These are phyloP conservation scores for Tadarida brasiliensis DNA, from an alignment of 2,797 vertebrate species.

Conservation along the genomic window DNA sequence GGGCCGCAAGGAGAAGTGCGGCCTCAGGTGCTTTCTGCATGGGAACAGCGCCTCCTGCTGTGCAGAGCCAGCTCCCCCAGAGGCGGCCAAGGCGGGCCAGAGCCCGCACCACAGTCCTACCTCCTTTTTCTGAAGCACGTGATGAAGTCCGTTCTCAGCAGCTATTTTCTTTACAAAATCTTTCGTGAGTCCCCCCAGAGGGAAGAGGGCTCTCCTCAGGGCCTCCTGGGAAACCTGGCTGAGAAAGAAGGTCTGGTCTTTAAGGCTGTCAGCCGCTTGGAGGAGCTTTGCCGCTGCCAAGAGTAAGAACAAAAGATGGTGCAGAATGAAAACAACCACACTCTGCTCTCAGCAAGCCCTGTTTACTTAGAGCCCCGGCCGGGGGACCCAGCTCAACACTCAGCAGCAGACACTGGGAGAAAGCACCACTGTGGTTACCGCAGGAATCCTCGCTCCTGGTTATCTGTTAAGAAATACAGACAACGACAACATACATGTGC, in stretches of 20 bases:
- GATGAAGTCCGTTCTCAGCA: slow-evolving; percentile 93
- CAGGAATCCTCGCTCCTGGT: accelerated
- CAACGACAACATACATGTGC: neutral
- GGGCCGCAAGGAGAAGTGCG: accelerated
- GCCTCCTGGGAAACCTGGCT: slow-evolving; percentile 97
- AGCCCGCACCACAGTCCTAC: slow-evolving; percentile 84
- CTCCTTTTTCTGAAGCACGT: slow-evolving; percentile 97
- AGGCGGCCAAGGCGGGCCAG: too few species aligned
- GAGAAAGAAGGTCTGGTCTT: slow-evolving; percentile 99
- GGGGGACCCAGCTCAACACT: neutral
- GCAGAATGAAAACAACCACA: neutral
- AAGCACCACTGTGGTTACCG: accelerated
- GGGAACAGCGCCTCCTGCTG: accelerated
- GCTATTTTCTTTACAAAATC: slow-evolving; percentile 96
- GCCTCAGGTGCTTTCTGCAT: accelerated
- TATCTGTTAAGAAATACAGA: neutral
- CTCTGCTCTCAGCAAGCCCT: too few species aligned
- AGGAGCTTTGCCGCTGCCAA: slow-evolving; percentile 92
- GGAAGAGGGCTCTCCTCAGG: slow-evolving; percentile 94
- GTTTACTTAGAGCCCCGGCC: too few species aligned
- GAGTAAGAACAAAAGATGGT: slow-evolving; percentile 66
- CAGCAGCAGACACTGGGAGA: neutral
- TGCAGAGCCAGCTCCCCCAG: accelerated
- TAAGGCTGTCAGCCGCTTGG: slow-evolving; percentile 93
- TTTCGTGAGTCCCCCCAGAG: slow-evolving; percentile 95